phyloP scores from a whole-genome alignment of 2,797 vertebrate genomes.

The Mycteria americana region DNA sequence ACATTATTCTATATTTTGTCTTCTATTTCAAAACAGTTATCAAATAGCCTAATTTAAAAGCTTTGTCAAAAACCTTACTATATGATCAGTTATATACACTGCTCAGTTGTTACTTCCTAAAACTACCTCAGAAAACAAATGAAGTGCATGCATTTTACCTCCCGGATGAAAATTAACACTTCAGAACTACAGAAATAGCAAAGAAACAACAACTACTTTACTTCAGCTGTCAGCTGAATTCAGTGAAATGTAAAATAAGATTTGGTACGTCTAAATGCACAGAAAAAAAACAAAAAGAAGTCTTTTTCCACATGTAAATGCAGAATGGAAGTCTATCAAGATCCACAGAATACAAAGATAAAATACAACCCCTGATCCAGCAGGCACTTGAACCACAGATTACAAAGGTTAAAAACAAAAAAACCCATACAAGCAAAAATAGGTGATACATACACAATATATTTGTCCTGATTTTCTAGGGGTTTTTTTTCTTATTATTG shows the following conservation, averaged over 20 bases:
- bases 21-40: not conserved
- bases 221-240: not conserved
- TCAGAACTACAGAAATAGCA: not conserved
- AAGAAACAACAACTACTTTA: not conserved
- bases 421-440: not conserved
- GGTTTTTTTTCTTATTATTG: not conserved
- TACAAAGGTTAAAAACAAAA: not conserved
- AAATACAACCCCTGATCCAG: not conserved
- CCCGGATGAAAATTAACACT: conserved; percentile 4
- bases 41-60: not conserved
- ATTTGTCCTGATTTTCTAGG: not conserved
- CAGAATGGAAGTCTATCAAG: not conserved
- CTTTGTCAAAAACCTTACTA: not conserved
- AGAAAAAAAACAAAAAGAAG: not conserved
- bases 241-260: conserved; percentile 18
- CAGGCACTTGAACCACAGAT: not conserved
- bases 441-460: not conserved
- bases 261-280: not conserved
- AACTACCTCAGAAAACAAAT: not conserved
- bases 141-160: not conserved
- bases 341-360: not conserved
- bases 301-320: not conserved
- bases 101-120: not conserved
- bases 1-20: not conserved
- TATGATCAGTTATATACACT: not conserved